Base-by-base conservation (phyloP, 2,113 vertebrate genomes). In the Prionailurus viverrinus region DNA sequence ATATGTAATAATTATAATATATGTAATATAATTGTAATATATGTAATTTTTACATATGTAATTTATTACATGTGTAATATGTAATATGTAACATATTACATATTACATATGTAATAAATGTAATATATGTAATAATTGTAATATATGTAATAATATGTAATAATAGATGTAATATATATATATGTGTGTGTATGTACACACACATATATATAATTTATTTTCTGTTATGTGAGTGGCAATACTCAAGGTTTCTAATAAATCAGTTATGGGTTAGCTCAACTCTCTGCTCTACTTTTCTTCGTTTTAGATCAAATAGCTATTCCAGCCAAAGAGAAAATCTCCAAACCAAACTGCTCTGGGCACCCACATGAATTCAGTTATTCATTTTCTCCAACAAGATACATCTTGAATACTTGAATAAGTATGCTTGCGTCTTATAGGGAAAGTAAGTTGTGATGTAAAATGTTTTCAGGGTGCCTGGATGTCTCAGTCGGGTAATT, bases 271-370 rank as follows among this genome's bases (percentile, higher is more conserved):
- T 90, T 91, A 29, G 29, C 15, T 90, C 18, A 6, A 19, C 9
- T 58, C 33, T 87, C 25, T 55, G 18, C 5, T 23, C 27, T 48
- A 41, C 33, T 68, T 83, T 95, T 51, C 23, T 45, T 86, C 85
- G 9, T 89, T 90, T 82, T 68, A 73, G 11, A 23, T 61, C 25
- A 86, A 87, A 81, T 51, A 39, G 27, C 31, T 61, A 81, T n/a
- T 86, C 27, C 27, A 74, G 27, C 19, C 53, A 65, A 92, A 89
- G 27, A 71, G 31, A 86, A 97, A 95, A 69, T 36, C 27, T 92
- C 33, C 58, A 61, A n/a, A 63, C 15, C 63, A 27, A 82, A 53
- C 61, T 25, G 13, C 7, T 84, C 13, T 84, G 78, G 12, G 1
- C 45, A 1, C 16, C 19, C 51, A 85, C 0, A 1, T 29, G 19